A percentile compares a stretch with the other conserved stretches of the same genome.
Evolutionary conservation across 2,797 vertebrate species (phyloP).

Genomic region (Myotis myotis): DNA sequence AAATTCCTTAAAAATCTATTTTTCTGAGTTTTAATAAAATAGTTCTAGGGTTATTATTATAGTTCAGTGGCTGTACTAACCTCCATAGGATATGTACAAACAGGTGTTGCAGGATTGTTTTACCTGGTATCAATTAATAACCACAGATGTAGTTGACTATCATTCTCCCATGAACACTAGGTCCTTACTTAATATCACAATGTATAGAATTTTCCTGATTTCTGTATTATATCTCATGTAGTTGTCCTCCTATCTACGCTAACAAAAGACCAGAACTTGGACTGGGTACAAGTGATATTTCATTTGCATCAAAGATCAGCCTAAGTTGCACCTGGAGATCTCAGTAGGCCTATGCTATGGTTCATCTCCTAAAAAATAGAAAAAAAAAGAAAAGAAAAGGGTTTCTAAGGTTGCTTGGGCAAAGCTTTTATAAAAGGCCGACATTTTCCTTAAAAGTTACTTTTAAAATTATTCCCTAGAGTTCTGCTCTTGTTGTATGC

Average conservation of each 20-base stretch:
- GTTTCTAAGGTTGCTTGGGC: neutral
- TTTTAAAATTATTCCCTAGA: conserved; percentile 13
- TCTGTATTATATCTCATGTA: neutral
- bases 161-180: neutral
- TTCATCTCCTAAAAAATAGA: neutral
- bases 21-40: neutral
- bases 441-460: conserved; percentile 1
- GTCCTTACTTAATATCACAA: neutral
- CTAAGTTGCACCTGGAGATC: neutral
- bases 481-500: neutral
- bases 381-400: neutral
- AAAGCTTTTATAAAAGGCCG: conserved; percentile 30
- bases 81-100: neutral
- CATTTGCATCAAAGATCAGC: neutral
- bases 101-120: neutral
- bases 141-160: neutral
- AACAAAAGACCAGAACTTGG: neutral
- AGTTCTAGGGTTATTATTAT: neutral
- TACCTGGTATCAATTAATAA: neutral
- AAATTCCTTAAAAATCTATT: neutral
- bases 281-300: neutral
- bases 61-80: neutral
- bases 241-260: neutral
- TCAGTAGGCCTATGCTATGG: neutral
- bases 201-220: neutral